phyloP scores from a whole-genome alignment of 2,797 vertebrate species.

The Enteromius afrohamiltoni region DNA sequence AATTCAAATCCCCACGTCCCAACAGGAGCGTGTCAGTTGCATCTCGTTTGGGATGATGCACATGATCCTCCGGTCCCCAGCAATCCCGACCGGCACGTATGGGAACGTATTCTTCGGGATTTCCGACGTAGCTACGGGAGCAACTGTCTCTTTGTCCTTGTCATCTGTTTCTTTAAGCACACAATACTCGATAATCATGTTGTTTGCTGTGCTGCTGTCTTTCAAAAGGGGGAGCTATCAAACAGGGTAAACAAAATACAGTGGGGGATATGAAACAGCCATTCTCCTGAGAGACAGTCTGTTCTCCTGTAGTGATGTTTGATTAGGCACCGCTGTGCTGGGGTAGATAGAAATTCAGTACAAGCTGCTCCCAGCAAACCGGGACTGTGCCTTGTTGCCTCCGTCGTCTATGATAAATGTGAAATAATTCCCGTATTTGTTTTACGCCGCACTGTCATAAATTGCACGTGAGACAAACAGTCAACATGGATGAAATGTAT shows the following conservation, averaged over 20 bases:
- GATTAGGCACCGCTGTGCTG: conserved; percentile 56
- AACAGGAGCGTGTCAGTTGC: conserved; percentile 49
- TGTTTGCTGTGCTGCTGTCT: conserved; percentile 53
- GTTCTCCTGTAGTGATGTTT: conserved; percentile 61
- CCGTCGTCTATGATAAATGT: conserved; percentile 52
- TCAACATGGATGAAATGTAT: conserved; percentile 46
- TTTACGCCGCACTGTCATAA: conserved; percentile 40
- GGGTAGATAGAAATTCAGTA: conserved; percentile 54
- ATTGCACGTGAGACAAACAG: conserved; percentile 40
- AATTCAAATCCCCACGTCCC: conserved; percentile 55
- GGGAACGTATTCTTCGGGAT: conserved; percentile 10
- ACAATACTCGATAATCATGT: conserved; percentile 51
- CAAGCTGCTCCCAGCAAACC: conserved; percentile 59
- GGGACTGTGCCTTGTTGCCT: conserved; percentile 53
- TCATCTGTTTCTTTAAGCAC: conserved; percentile 47
- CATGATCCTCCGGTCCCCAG: conserved; percentile 19
- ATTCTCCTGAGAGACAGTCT: conserved; percentile 57
- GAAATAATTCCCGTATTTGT: conserved; percentile 55
- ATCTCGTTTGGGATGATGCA: conserved; percentile 52
- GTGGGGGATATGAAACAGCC: conserved; percentile 49
- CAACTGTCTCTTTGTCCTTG: conserved; percentile 46
- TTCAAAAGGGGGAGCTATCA: conserved; percentile 44
- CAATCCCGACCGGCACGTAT: background rate
- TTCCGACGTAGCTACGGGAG: conserved; percentile 7
- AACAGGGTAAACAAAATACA: conserved; percentile 56